Base-by-base conservation (phyloP, 2,113 vertebrate genomes). In the Chrysemys picta region DNA sequence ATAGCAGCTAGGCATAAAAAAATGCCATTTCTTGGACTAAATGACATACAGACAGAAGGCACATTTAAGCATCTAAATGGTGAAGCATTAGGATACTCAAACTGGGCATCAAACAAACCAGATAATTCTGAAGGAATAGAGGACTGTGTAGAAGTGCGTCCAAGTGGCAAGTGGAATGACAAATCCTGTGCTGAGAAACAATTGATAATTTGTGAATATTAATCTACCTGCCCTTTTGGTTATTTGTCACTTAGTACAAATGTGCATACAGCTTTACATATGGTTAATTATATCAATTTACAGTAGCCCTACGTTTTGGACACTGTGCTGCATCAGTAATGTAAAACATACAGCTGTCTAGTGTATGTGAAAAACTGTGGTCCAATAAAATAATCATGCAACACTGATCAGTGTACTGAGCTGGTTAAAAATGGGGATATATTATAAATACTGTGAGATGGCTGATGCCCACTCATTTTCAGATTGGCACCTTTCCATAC, bases 111-210 rank as follows among this genome's bases (percentile, higher is more conserved):
- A 3, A 42, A 45, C 54, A 45, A 89, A 54, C 16, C 5, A 80
- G 80, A 19, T 75, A 47, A 89, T 85, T 90, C 16, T 91, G 89
- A 10, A 84, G 80, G 25, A 93, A 82, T 9, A 16, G 76, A 88
- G 35, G 31, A 22, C 35, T 84, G 22, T 27, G 45, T 31, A 45
- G 22, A 57, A 80, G 6, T 17, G 8, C n/a, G 87, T 88, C 31
- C 5, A 56, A 7, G 57, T 1, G 76, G 80, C 75, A 87, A 14
- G 79, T 21, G 4, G 79, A 78, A 92, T 53, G 42, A 22, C 2
- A 87, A 14, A 88, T 62, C 5, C 5, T 17, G 3, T 25, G 16
- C 27, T 45, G 10, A 52, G 1, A 81, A 82, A 9, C 1, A 1
- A 16, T 52, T 80, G 78, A 42, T 75, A 57, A 16, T 81, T 92